phyloP scores from a whole-genome alignment of 2,888 invertebrate species.

The Drosophila incognita region DNA sequence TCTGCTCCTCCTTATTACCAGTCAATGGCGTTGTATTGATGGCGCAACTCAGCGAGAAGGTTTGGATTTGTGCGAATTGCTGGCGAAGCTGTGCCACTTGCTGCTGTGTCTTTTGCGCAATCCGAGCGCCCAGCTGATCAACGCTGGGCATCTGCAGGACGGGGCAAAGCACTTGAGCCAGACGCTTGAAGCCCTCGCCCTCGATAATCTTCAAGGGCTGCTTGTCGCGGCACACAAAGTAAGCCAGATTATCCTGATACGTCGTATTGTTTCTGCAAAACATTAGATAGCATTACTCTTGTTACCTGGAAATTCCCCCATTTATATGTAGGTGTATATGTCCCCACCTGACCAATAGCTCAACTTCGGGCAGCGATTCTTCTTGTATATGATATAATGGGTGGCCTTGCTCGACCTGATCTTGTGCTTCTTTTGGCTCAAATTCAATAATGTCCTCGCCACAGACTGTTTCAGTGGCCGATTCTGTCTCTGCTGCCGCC shows the following conservation, averaged over 20 bases:
- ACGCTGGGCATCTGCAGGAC: slow-evolving; percentile 34
- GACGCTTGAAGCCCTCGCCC: slow-evolving; percentile 52
- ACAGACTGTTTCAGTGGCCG: slow-evolving; percentile 44
- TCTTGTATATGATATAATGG: slow-evolving; percentile 27
- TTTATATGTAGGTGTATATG: background rate
- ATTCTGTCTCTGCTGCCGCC: slow-evolving; percentile 40
- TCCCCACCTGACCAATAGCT: slow-evolving; percentile 15
- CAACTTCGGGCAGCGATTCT: slow-evolving; percentile 15
- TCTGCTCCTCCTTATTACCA: background rate
- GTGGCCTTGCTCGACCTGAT: slow-evolving; percentile 17
- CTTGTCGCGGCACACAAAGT: slow-evolving; percentile 55
- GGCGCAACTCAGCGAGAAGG: slow-evolving; percentile 51
- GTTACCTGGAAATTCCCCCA: background rate
- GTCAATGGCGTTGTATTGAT: slow-evolving; percentile 14
- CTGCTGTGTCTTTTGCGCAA: slow-evolving; percentile 33
- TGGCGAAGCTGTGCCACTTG: slow-evolving; percentile 29
- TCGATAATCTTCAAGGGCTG: slow-evolving; percentile 39
- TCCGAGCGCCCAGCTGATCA: slow-evolving; percentile 28
- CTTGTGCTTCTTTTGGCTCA: slow-evolving; percentile 49
- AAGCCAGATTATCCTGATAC: slow-evolving; percentile 40
- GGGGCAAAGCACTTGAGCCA: slow-evolving; percentile 39
- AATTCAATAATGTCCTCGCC: slow-evolving; percentile 60
- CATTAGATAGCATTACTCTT: background rate
- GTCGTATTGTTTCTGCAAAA: slow-evolving; percentile 15
- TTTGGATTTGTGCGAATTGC: slow-evolving; percentile 19